Base-by-base conservation (phyloP, 2,888 invertebrate genomes). In the Halictus quadricinctus region DNA sequence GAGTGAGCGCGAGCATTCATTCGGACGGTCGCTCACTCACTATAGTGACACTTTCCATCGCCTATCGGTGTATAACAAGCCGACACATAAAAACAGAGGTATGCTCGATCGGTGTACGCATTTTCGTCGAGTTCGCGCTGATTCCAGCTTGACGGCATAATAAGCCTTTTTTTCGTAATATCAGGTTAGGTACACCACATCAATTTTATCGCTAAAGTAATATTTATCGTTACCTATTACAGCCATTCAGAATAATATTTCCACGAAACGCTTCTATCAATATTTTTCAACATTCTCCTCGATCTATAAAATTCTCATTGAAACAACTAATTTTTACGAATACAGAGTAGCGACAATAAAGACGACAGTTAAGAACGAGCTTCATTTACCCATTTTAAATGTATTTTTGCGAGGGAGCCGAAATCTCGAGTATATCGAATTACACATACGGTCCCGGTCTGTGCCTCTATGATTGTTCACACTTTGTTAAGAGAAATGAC, bases 121-220 rank as follows among this genome's bases (percentile, higher is more conserved):
- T 84, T 84, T 84, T 84, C 83, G 83, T 82, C 72, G 54, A 54
- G 72, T 83, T 84, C 76, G 79, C 66, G 84, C 66, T 79, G 79
- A 66, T 84, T 75, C 58, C 58, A 83, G 48, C 66, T 79, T 75
- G 75, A 84, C 74, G 83, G 75, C 75, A 84, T 83, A 84, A 83
- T 76, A 79, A 76, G 75, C 54, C 69, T 70, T 76, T 73, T 78
- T n/a, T 69, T 46, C 29, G 43, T 50, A 2, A n/a, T 70, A 36
- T 76, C 64, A 72, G 70, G 76, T 84, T 84, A 79, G 58, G 66
- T 72, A 72, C 75, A 72, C 2, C 58, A 48, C 72, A 66, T 6
- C 46, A 83, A 79, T 83, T 72, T 15, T 29, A 13, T 72, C 29
- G 60, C 48, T 69, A 66, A 6, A 77, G 7, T 58, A 74, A 7